phyloP scores from a whole-genome alignment of 2,888 invertebrate species.

The Laspeyria flexula region DNA sequence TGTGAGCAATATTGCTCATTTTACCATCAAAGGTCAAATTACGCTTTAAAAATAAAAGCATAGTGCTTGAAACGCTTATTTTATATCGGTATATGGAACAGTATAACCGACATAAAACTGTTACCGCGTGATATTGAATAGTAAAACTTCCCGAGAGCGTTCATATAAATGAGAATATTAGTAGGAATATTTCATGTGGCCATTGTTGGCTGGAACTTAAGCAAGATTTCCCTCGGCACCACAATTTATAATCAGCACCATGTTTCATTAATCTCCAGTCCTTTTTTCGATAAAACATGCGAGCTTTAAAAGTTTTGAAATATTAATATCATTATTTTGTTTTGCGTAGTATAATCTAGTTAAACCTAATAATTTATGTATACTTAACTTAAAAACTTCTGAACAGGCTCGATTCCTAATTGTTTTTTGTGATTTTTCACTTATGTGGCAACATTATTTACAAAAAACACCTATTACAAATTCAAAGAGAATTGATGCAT shows the following conservation, averaged over 20 bases:
- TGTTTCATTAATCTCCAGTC: slow-evolving; percentile 63
- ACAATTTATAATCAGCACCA: slow-evolving; percentile 72
- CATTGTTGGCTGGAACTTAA: slow-evolving; percentile 69
- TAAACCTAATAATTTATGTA: too few relatives aligned
- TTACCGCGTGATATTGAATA: slow-evolving; percentile 56
- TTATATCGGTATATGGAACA: slow-evolving; percentile 19
- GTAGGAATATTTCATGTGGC: slow-evolving; percentile 66
- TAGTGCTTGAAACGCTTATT: slow-evolving; percentile 23
- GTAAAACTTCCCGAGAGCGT: slow-evolving; percentile 55
- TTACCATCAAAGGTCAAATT: slow-evolving; percentile 24
- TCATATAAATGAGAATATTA: slow-evolving; percentile 65
- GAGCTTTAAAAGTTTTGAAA: slow-evolving; percentile 21
- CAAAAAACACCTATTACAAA: too few relatives aligned
- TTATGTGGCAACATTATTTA: too few relatives aligned
- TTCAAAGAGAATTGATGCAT: neutral
- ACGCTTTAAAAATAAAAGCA: slow-evolving; percentile 30
- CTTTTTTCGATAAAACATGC: slow-evolving; percentile 57
- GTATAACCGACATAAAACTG: slow-evolving; percentile 44
- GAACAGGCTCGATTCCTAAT: too few relatives aligned
- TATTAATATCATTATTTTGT: neutral
- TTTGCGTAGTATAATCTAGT: too few relatives aligned
- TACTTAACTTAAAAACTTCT: too few relatives aligned
- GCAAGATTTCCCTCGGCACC: slow-evolving; percentile 73
- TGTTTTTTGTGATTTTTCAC: too few relatives aligned
- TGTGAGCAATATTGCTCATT: slow-evolving; percentile 21